These are phyloP conservation scores for Atta cephalotes DNA, from an alignment of 1,140 invertebrate genomes.

Conservation along the genomic window DNA sequence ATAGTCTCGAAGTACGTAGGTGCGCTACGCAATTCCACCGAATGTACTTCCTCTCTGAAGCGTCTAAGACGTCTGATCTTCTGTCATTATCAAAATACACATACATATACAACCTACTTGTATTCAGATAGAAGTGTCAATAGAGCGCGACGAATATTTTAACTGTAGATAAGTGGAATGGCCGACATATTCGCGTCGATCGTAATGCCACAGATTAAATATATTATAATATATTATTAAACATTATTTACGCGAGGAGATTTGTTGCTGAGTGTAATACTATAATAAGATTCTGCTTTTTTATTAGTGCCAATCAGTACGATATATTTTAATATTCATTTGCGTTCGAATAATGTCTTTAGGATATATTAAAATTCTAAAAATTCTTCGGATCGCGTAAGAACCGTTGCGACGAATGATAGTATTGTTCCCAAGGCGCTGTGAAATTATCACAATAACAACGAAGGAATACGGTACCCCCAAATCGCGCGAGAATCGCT, in stretches of 20 bases:
- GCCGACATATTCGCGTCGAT: not conserved
- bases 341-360: not conserved
- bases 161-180: constrained; percentile 31
- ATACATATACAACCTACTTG: not conserved
- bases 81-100: not conserved
- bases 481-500: constrained; percentile 51
- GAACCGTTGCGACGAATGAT: constrained; percentile 17
- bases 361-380: not conserved
- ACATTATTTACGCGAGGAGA: not conserved
- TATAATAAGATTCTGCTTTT: not conserved
- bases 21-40: not conserved
- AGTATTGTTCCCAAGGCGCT: constrained; percentile 29
- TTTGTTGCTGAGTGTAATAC: too few species aligned
- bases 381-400: not conserved
- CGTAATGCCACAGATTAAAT: not conserved
- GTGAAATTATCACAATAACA: constrained; percentile 30
- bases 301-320: not conserved
- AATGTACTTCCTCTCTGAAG: constrained; percentile 2
- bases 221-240: not conserved
- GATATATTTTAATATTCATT: constrained; percentile 1
- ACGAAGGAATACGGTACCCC: constrained; percentile 48
- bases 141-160: constrained; percentile 34
- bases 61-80: not conserved
- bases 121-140: constrained; percentile 28
- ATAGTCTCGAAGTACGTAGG: constrained; percentile 24